Evolutionary conservation across 2,888 invertebrate genomes (phyloP).

Genomic region (Drosophila ezoana): DNA sequence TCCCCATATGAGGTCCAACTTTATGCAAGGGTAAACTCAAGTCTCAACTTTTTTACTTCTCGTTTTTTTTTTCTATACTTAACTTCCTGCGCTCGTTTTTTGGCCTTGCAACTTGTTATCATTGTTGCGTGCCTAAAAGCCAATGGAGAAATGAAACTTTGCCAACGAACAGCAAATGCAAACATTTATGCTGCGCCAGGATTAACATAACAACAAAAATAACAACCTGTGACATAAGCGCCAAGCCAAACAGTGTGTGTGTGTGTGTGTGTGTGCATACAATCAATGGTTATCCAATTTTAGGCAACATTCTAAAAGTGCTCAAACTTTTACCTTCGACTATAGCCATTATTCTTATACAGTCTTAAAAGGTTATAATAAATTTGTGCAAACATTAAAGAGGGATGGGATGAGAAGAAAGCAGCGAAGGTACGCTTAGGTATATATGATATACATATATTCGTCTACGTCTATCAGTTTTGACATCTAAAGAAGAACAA

Average conservation of each 20-base stretch:
- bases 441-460: too few relatives aligned
- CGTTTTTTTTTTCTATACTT: conserved; percentile 9
- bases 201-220: conserved; percentile 62
- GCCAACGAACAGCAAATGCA: conserved; percentile 50
- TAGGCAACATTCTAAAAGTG: conserved; percentile 33
- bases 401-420: too few relatives aligned
- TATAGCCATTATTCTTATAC: background rate
- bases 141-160: conserved; percentile 71
- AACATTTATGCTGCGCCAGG: conserved; percentile 68
- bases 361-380: background rate
- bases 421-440: too few relatives aligned
- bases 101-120: conserved; percentile 70
- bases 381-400: too few relatives aligned
- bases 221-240: conserved; percentile 37
- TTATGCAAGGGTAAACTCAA: conserved; percentile 45
- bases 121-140: conserved; percentile 80
- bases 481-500: too few relatives aligned
- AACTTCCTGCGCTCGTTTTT: conserved; percentile 17
- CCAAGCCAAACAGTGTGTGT: conserved; percentile 18
- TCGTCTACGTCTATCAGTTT: too few relatives aligned
- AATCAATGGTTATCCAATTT: conserved; percentile 76
- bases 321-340: conserved; percentile 48
- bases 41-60: conserved; percentile 42
- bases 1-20: conserved; percentile 54
- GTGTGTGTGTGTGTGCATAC: conserved; percentile 38